Evolutionary conservation across 2,113 vertebrate species (phyloP), one percentile per base, ranked within the genome.

Genomic region (Chaetops frenatus): DNA sequence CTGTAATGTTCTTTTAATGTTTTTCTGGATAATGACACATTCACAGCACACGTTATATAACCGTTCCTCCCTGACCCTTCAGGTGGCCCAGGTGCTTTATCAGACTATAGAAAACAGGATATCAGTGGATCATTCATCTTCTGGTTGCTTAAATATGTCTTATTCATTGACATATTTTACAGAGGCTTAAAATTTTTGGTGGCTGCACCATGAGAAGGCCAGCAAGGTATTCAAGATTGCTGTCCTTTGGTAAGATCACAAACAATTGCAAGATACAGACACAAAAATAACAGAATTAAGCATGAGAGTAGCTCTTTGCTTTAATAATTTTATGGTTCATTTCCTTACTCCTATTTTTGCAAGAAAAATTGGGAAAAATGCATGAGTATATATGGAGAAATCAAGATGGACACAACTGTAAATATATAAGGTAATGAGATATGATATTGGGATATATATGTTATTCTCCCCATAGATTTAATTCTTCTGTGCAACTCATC

Each of bases 1-100:
- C 81, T 97, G 54, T 96, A 97, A 97, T 96, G 92, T 20, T 97
- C 84, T 97, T 97, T 97, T 95, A 96, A 97, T 95, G 86, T 95
- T 96, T 97, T 94, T 88, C 72, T 93, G 81, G 40, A 73, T 90
- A 96, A 84, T 83, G 92, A 91, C 57, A 93, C 70, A 70, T 82
- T 97, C 42, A 31, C 77, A 92, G 72, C 78, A 51, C 58, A 84
- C 25, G 66, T 77, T 96, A 57, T 94, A 90, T 81, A 97, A 62
- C 31, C 42, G 69, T 88, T 79, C 82, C 57, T 83, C 36, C 27
- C 40, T 88, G 56, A 71, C 40, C 78, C 31, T 77, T 95, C 77
- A 95, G 67, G 88, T 60, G 51, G 18, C n/a, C 79, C 73, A 58
- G 78, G 67, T 92, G 58, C 44, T 83, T 86, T 91, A 42, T 86